These are phyloP conservation scores for Onychostoma macrolepis DNA, from an alignment of 2,113 vertebrate species.

Conservation along the genomic window DNA sequence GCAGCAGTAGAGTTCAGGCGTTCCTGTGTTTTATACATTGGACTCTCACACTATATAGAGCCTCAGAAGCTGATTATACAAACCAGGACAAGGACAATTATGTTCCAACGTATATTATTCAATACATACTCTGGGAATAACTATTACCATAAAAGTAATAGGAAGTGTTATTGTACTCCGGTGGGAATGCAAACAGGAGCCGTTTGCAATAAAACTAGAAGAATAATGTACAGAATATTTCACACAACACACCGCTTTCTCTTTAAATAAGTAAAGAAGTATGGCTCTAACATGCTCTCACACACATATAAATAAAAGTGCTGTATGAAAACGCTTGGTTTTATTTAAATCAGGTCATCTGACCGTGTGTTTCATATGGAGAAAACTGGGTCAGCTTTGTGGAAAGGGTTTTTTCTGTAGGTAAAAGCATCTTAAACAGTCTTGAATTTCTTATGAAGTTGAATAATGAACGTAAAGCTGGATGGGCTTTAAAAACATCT, in stretches of 20 bases:
- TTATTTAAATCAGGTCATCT: not conserved
- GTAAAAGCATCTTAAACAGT: constrained; percentile 23
- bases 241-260: not conserved
- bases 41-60: not conserved
- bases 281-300: not conserved
- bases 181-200: not conserved
- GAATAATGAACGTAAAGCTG: constrained; percentile 48
- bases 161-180: constrained; percentile 1
- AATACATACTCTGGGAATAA: constrained; percentile 4
- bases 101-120: not conserved
- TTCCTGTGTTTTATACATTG: not conserved
- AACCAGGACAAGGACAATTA: not conserved
- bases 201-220: not conserved
- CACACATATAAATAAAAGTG: not conserved
- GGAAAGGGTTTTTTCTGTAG: not conserved
- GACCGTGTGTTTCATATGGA: constrained; percentile 13
- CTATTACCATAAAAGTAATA: constrained; percentile 45
- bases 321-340: not conserved
- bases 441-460: constrained; percentile 27
- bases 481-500: constrained; percentile 50
- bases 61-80: not conserved
- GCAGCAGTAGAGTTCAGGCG: not conserved
- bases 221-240: not conserved
- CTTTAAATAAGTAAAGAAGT: not conserved
- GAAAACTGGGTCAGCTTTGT: constrained; percentile 20